Evolutionary conservation across 2,797 vertebrate species (phyloP).

Genomic region (Darevskia mixta): DNA sequence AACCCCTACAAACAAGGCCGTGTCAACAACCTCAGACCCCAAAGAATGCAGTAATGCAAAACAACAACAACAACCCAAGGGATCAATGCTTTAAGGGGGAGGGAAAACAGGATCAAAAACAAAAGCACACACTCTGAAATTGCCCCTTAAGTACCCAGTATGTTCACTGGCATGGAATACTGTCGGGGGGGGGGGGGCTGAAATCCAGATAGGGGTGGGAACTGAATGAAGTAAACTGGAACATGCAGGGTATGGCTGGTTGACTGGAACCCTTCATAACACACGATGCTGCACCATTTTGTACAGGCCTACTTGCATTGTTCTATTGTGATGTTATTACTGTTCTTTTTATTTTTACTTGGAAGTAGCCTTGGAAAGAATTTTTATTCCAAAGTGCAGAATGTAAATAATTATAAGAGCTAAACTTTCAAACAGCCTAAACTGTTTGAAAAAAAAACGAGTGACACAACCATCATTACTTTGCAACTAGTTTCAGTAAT

Average conservation of each 20-base stretch:
- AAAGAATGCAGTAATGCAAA: too few species aligned
- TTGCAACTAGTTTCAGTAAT: not conserved
- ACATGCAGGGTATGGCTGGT: not conserved
- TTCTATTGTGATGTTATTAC: not conserved
- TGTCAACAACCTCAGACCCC: not conserved
- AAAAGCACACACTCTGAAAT: too few species aligned
- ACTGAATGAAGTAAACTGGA: too few species aligned
- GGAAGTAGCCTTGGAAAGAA: not conserved
- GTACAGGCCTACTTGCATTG: not conserved
- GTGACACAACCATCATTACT: not conserved
- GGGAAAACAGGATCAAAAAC: too few species aligned
- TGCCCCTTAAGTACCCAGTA: too few species aligned
- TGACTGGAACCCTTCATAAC: not conserved
- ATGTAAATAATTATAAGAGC: not conserved
- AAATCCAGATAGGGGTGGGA: too few species aligned
- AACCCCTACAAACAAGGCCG: not conserved
- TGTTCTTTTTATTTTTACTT: not conserved
- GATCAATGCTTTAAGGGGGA: too few species aligned
- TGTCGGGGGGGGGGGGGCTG: too few species aligned
- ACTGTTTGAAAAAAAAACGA: not conserved
- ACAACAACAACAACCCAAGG: too few species aligned
- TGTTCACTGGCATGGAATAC: too few species aligned
- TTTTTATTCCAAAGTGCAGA: not conserved
- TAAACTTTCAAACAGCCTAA: not conserved
- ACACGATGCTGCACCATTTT: not conserved